Conservation (phyloP, 2,797 vertebrate species). For the Peromyscus eremicus region DNA sequence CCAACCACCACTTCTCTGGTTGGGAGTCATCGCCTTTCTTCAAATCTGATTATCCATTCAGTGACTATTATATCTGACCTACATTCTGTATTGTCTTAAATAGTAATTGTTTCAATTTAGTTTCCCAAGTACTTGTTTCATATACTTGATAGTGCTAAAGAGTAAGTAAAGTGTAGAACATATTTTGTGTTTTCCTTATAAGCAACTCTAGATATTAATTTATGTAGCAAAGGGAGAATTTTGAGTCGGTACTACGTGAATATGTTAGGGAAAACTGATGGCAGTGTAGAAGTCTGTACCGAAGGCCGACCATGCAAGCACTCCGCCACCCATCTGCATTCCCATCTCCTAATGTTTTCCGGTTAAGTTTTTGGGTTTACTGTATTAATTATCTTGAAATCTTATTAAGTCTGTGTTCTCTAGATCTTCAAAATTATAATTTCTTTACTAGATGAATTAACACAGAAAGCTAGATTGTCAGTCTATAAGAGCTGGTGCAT, state of each 20-base stretch:
- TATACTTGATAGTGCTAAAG: conserved; percentile 5
- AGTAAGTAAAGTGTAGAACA: not conserved
- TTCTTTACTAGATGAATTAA: conserved; percentile 7
- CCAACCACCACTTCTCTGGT: not conserved
- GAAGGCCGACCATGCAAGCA: not conserved
- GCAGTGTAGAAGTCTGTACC: not conserved
- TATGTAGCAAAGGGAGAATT: not conserved
- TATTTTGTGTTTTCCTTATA: conserved; percentile 21
- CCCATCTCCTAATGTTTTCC: not conserved
- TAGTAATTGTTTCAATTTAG: conserved; percentile 37
- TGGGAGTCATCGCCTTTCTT: not conserved
- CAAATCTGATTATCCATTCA: not conserved
- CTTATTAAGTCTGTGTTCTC: conserved; percentile 34
- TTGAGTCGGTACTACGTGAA: conserved; percentile 16
- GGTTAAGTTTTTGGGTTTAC: conserved; percentile 47
- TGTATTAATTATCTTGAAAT: not conserved
- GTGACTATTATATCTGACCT: not conserved
- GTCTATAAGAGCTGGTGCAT: not conserved
- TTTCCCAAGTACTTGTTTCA: conserved; percentile 46
- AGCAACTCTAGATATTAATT: not conserved
- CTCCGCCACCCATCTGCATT: not conserved
- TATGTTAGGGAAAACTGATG: not conserved
- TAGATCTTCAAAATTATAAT: conserved; percentile 40
- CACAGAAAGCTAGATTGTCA: not conserved
- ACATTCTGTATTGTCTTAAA: not conserved